Percentiles rank a stretch among this genome's conserved stretches.
phyloP scores from a whole-genome alignment of 2,797 vertebrate species.

The Hippopotamyrus pictus region DNA sequence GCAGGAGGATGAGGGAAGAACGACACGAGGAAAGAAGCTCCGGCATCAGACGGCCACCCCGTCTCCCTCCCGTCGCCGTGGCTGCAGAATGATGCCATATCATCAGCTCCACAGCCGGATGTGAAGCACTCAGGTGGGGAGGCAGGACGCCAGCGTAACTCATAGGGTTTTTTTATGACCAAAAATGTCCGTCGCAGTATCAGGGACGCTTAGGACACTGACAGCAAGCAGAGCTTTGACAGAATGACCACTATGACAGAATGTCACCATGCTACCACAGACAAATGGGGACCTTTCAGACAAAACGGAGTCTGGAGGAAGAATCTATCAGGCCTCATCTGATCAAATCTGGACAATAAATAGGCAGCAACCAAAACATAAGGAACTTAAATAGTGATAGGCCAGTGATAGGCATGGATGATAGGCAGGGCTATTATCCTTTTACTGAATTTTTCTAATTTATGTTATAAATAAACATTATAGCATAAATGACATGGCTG shows the following conservation, averaged over 20 bases:
- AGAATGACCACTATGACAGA: too few species aligned
- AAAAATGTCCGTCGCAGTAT: neutral
- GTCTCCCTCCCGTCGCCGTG: neutral
- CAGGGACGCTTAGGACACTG: neutral
- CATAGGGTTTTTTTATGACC: neutral
- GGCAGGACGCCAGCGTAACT: neutral
- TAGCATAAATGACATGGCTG: neutral
- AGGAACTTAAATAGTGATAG: neutral
- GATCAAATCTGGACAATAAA: neutral
- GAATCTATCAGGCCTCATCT: neutral
- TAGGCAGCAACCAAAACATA: neutral
- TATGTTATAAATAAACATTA: neutral
- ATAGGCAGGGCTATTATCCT: neutral
- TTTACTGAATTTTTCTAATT: neutral
- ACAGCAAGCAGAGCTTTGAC: too few species aligned
- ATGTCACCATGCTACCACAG: neutral
- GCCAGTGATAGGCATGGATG: neutral
- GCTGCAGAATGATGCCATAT: neutral
- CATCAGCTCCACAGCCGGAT: neutral
- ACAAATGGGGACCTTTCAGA: neutral
- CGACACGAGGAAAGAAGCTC: neutral
- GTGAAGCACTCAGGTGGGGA: neutral
- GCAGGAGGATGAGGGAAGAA: neutral
- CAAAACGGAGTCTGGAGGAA: neutral
- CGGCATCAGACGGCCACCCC: neutral